Base-by-base conservation (phyloP, 1,140 invertebrate genomes). In the Drosophila willistoni region DNA sequence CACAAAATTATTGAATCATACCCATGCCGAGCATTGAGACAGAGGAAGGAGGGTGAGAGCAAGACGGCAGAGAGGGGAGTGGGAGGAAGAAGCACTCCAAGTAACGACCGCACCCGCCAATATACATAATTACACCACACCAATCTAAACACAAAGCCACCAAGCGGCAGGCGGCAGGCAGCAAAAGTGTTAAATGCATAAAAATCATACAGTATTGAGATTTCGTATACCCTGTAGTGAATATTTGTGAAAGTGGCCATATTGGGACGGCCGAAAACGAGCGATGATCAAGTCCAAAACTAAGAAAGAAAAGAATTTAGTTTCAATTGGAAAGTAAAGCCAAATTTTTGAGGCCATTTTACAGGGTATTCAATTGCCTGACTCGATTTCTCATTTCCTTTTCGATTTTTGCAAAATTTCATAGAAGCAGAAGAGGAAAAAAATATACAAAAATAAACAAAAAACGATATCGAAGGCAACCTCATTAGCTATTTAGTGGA, bases 371-470 rank as follows among this genome's bases (percentile, higher is more conserved):
- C n/a, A 14, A 4, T 44, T 17, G 13, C 2, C 14, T 17, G 9
- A 17, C 14, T 7, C 14, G 7, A 1, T 22, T 44, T 14, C 10
- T 25, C 22, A 17, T 63, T 51, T 54, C 14, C 33, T 44, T 7
- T 64, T 54, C 29, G 12, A 39, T 47, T 25, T 51, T 54, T 64
- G 42, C 42, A 64, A 47, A 60, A 66, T 61, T 47, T 39, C 39
- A 7, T 47, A 19, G 44, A n/a, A 47, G 42, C 14, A 41, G 10
- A n/a, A 77, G 42, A 75, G 69, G 81, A 67, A 61, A 60, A 63
- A 67, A 62, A 79, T 64, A 59, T 59, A 84, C 72, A 42, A 82
- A 87, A 82, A 87, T 85, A 85, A 85, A 82, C 79, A 87, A 81
- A 76, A 42, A 73, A 64, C 72, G 79, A 51, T 22, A 22, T 22